Conservation (phyloP, 2,797 vertebrate species). For the Sebastes vulpes region DNA sequence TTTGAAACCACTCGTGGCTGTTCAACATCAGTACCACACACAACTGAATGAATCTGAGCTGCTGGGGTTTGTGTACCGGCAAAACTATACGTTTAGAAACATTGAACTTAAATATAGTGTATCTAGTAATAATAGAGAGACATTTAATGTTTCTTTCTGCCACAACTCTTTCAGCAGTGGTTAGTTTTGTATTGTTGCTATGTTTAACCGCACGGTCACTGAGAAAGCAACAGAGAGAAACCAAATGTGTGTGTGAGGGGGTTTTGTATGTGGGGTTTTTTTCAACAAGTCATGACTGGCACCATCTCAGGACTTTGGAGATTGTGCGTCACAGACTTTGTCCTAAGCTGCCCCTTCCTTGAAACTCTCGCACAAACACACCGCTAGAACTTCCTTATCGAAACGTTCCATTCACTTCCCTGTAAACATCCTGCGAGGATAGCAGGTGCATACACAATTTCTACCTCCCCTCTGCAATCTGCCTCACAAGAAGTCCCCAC, state of each 20-base stretch:
- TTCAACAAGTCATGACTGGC: slow-evolving; percentile 41
- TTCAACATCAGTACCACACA: background rate
- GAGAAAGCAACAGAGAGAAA: slow-evolving; percentile 11
- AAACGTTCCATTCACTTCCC: slow-evolving; percentile 79
- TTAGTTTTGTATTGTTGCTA: slow-evolving; percentile 41
- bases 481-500: background rate
- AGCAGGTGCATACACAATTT: slow-evolving; percentile 70
- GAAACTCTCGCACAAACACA: slow-evolving; percentile 56
- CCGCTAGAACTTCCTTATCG: slow-evolving; percentile 68
- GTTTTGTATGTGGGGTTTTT: background rate
- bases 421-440: slow-evolving; percentile 78
- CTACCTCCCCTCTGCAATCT: background rate
- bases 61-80: background rate
- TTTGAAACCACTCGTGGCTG: background rate
- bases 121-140: background rate
- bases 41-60: background rate
- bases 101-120: background rate
- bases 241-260: background rate
- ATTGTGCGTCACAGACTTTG: slow-evolving; percentile 73
- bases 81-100: background rate
- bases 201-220: slow-evolving; percentile 14
- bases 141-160: background rate
- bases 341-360: slow-evolving; percentile 67
- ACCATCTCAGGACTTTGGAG: slow-evolving; percentile 44
- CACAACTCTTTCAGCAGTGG: slow-evolving; percentile 17